Evolutionary conservation across 2,888 invertebrate genomes (phyloP).

Genomic region (Thereva unica): DNA sequence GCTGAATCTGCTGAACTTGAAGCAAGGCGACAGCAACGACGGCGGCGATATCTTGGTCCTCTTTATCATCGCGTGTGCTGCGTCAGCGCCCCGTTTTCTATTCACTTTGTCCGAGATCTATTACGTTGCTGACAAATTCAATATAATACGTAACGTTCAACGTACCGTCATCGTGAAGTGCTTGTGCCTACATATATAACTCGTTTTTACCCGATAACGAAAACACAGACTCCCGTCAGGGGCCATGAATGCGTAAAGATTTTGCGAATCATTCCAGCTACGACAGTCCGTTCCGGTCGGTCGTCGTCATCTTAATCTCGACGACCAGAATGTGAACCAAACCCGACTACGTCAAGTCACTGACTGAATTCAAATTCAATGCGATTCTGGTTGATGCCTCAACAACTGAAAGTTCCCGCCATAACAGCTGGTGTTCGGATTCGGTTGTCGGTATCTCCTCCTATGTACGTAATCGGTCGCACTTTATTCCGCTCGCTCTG

Average conservation of each 20-base stretch:
- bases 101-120: background rate
- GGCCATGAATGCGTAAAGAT: background rate
- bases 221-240: too few relatives aligned
- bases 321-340: background rate
- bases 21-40: too few relatives aligned
- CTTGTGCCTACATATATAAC: too few relatives aligned
- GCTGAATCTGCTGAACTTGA: too few relatives aligned
- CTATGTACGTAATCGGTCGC: too few relatives aligned
- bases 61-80: too few relatives aligned
- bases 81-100: too few relatives aligned
- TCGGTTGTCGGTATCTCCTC: too few relatives aligned
- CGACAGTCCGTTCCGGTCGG: background rate
- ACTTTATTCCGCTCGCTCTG: too few relatives aligned
- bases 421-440: background rate
- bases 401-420: slow-evolving; percentile 4
- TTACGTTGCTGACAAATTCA: slow-evolving; percentile 1
- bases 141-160: background rate
- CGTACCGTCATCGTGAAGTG: too few relatives aligned
- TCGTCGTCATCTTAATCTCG: background rate
- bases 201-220: too few relatives aligned
- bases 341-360: slow-evolving; percentile 14
- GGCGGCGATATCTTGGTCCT: too few relatives aligned
- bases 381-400: background rate
- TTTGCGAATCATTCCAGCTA: background rate
- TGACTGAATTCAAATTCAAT: slow-evolving; percentile 21